Conservation (phyloP, 1,140 invertebrate genomes). For the Drosophila ogumai region DNA sequence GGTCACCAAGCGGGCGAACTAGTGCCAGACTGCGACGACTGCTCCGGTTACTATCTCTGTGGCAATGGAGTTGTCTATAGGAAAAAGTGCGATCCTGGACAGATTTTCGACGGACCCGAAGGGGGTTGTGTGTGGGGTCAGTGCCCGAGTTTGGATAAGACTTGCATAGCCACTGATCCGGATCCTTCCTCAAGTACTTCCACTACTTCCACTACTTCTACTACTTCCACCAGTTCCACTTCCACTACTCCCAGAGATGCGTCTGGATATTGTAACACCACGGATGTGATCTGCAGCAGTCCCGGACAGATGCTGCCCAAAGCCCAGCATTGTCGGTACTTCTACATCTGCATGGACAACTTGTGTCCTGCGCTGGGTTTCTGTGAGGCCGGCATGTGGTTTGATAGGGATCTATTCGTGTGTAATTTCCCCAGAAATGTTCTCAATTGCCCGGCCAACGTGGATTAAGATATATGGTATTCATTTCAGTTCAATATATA, state of each 20-base stretch:
- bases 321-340: slow-evolving; percentile 51
- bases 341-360: slow-evolving; percentile 45
- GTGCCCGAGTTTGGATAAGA: slow-evolving; percentile 47
- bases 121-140: slow-evolving; percentile 32
- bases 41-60: slow-evolving; percentile 51
- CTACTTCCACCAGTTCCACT: neutral
- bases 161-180: neutral
- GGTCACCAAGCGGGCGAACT: slow-evolving; percentile 27
- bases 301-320: slow-evolving; percentile 53
- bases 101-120: slow-evolving; percentile 12
- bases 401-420: slow-evolving; percentile 45
- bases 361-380: slow-evolving; percentile 50
- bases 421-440: slow-evolving; percentile 52
- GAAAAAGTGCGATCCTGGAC: slow-evolving; percentile 18
- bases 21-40: slow-evolving; percentile 55
- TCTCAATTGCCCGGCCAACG: slow-evolving; percentile 50
- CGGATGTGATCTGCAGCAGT: slow-evolving; percentile 32
- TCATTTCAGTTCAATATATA: neutral
- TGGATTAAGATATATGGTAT: slow-evolving; percentile 31
- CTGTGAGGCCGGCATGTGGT: slow-evolving; percentile 65
- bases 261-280: slow-evolving; percentile 2
- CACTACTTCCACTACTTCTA: neutral
- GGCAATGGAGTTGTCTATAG: slow-evolving; percentile 1
- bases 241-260: neutral
- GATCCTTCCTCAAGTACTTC: neutral